phyloP scores from a whole-genome alignment of 1,140 invertebrate genomes.

The Apis laboriosa region DNA sequence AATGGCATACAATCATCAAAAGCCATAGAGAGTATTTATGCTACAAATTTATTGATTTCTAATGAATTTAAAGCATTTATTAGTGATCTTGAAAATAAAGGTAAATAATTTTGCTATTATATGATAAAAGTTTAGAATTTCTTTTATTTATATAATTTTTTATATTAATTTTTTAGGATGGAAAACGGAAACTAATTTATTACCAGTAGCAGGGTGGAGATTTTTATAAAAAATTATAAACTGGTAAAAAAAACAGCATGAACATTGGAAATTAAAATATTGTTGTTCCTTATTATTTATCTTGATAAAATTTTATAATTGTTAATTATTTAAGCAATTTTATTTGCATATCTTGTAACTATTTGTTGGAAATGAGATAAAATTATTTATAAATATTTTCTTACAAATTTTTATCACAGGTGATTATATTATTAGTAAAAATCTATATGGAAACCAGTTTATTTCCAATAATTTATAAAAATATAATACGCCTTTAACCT shows the following conservation, averaged over 20 bases:
- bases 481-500: slow-evolving; percentile 66
- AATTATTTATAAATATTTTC: slow-evolving; percentile 47
- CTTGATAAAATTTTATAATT: slow-evolving; percentile 38
- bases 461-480: slow-evolving; percentile 71
- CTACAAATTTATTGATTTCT: slow-evolving; percentile 51
- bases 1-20: slow-evolving; percentile 28
- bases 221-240: slow-evolving; percentile 39
- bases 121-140: neutral
- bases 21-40: slow-evolving; percentile 51
- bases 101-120: slow-evolving; percentile 58
- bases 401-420: slow-evolving; percentile 51
- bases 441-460: slow-evolving; percentile 61
- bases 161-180: slow-evolving; percentile 78
- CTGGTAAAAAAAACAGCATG: slow-evolving; percentile 1
- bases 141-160: slow-evolving; percentile 13
- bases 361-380: slow-evolving; percentile 44
- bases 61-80: slow-evolving; percentile 80
- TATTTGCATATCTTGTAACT: slow-evolving; percentile 34
- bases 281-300: slow-evolving; percentile 42
- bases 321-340: slow-evolving; percentile 33
- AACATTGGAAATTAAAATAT: slow-evolving; percentile 11
- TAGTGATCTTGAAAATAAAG: slow-evolving; percentile 74
- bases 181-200: slow-evolving; percentile 79
- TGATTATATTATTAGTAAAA: slow-evolving; percentile 45
- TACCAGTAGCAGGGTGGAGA: slow-evolving; percentile 79